Evolutionary conservation across 2,113 vertebrate genomes (phyloP), one percentile per base, ranked within the genome.

Genomic region (Scartelaos histophorus): DNA sequence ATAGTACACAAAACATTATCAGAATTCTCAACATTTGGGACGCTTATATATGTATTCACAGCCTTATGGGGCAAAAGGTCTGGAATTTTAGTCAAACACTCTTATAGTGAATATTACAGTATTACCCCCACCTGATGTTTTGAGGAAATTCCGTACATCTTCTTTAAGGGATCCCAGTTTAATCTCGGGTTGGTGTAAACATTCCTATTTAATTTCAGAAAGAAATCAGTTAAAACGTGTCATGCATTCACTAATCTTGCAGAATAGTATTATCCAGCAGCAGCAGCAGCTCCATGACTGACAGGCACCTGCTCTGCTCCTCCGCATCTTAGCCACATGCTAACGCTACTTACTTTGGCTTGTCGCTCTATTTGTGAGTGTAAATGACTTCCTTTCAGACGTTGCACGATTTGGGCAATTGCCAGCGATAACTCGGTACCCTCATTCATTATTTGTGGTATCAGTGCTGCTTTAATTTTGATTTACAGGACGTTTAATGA

Each of bases 301-400:
- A 60, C 70, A 62, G 58, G 51, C 66, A 24, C 70, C n/a, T 62
- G 69, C 61, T 46, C 49, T 15, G 67, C 61, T 17, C 71, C 19
- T 24, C 71, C 19, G 54, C 73, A 56, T 49, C 62, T 80, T 90
- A 87, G 88, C 90, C 60, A 6, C 75, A 76, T 74, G 87, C 84
- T 89, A 84, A 49, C 29, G 60, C 78, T 35, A 87, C 97, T 97
- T 89, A 98, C 97, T 94, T 95, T 96, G 80, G 96, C 97, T 89
- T 97, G 95, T 66, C 93, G 94, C 89, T 98, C 97, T 90, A 99
- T 90, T 91, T 97, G 95, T 0, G 96, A 93, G 90, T 98, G 95
- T 69, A 98, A 84, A 81, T 89, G 92, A 75, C 93, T 97, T 84
- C 95, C 94, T 75, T 93, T 94, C 79, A 98, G 94, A 68, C 95